phyloP scores from a whole-genome alignment of 2,888 invertebrate species.

The Cyclophora punctaria region DNA sequence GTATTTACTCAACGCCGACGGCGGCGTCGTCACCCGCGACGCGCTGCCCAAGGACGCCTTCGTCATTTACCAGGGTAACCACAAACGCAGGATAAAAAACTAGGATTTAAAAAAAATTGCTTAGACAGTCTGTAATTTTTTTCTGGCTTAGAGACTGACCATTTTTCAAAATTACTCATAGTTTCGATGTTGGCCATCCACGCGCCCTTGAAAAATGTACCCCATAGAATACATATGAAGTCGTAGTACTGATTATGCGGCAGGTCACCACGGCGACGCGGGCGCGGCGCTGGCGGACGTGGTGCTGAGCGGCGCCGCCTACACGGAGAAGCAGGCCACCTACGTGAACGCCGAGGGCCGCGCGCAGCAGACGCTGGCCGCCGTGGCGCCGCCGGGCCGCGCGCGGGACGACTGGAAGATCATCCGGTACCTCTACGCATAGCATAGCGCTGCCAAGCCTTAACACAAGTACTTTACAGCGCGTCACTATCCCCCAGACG shows the following conservation, averaged over 20 bases:
- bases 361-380: conserved; percentile 90
- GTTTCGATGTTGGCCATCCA: too few relatives aligned
- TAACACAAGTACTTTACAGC: too few relatives aligned
- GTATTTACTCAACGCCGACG: conserved; percentile 96
- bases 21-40: conserved; percentile 82
- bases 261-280: conserved; percentile 96
- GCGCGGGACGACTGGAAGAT: conserved; percentile 99
- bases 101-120: too few relatives aligned
- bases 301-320: conserved; percentile 96
- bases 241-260: too few relatives aligned
- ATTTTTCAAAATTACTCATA: too few relatives aligned
- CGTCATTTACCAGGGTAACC: conserved; percentile 91
- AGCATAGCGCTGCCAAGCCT: too few relatives aligned
- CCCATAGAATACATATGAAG: too few relatives aligned
- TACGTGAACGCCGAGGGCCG: conserved; percentile 99
- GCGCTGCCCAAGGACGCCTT: conserved; percentile 87
- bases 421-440: conserved; percentile 60
- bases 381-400: conserved; percentile 92
- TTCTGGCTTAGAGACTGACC: too few relatives aligned
- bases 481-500: too few relatives aligned
- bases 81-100: background rate
- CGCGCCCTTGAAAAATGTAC: too few relatives aligned
- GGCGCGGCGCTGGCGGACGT: conserved; percentile 96
- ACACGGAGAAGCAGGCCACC: conserved; percentile 98
- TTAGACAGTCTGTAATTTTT: too few relatives aligned